Base-by-base conservation (phyloP, 2,797 vertebrate genomes). In the Microctenopoma stevenorrisi region DNA sequence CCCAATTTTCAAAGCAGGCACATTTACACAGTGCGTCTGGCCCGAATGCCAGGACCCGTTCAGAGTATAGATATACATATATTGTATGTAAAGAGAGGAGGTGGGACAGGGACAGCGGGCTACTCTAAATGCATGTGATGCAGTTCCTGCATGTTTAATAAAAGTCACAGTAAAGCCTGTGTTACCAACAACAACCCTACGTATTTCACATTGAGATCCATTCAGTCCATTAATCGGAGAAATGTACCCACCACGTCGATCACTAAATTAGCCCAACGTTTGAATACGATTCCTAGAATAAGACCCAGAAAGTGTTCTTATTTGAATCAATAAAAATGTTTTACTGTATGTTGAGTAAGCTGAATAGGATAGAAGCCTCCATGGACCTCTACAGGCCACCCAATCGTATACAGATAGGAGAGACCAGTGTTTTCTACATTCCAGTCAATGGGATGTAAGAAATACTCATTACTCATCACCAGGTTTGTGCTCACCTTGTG, bases 31-130 rank as follows among this genome's bases (percentile, higher is more conserved):
- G 22, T 7, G 44, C 54, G 61, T 66, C 51, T 7, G 43, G 60
- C 56, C 43, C 8, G 46, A 68, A 53, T 70, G 87, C 81, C 81
- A 82, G 74, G 84, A 69, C 77, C 64, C 72, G 66, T 60, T 73
- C 56, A 74, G 62, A 56, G 46, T 16, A 14, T 30, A 26, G 52
- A 68, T 18, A 18, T 18, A 18, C 18, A 18, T 18, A 18, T 18
- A 18, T 28, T 7, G 44, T 50, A 42, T 48, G 54, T 53, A 47
- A 66, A 43, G 46, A 72, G 47, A 52, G 40, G n/a, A 28, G 64
- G 10, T 42, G 13, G 38, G 12, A 5, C 11, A 66, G 40, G 56
- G 49, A 46, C 52, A 33, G 37, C 14, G 42, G 5, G 38, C 15
- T 25, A 16, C 13, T 59, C 5, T 25, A 33, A 28, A 43, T 63